Percentiles rank a stretch among this genome's conserved stretches.
Conservation (phyloP, 2,888 invertebrate species). For the Cylindroiulus punctatus region DNA sequence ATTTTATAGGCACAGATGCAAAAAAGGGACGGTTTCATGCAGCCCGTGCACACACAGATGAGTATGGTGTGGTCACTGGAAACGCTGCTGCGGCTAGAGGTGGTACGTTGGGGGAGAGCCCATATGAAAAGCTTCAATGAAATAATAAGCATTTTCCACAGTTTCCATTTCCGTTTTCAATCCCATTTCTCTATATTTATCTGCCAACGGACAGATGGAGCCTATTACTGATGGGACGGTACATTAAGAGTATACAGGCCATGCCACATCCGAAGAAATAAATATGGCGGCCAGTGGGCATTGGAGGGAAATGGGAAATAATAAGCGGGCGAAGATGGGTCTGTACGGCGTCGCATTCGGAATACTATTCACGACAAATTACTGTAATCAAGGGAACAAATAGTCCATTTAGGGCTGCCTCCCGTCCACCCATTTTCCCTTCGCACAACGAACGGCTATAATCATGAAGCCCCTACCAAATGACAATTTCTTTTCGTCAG, state of each 20-base stretch:
- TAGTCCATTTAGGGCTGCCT: neutral
- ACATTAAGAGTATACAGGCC: neutral
- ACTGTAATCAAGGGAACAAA: slow-evolving; percentile 31
- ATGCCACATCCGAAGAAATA: slow-evolving; percentile 17
- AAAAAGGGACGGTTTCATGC: slow-evolving; percentile 45
- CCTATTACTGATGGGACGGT: slow-evolving; percentile 24
- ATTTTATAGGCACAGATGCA: slow-evolving; percentile 45
- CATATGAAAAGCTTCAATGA: slow-evolving; percentile 39
- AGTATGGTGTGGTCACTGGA: slow-evolving; percentile 35
- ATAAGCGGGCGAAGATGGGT: neutral
- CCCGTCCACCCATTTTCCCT: neutral
- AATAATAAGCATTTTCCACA: slow-evolving; percentile 44
- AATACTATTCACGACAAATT: slow-evolving; percentile 38
- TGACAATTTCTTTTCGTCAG: slow-evolving; percentile 25
- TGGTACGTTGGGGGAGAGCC: slow-evolving; percentile 23
- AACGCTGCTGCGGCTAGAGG: slow-evolving; percentile 35
- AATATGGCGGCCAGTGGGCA: slow-evolving; percentile 31
- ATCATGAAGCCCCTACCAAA: neutral
- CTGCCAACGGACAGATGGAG: slow-evolving; percentile 39
- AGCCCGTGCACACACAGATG: slow-evolving; percentile 42
- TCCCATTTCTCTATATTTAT: slow-evolving; percentile 41
- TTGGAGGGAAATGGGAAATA: slow-evolving; percentile 12
- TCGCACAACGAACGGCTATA: neutral
- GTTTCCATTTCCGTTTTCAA: slow-evolving; percentile 40
- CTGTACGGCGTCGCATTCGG: slow-evolving; percentile 4